Base-by-base conservation (phyloP, 1,140 invertebrate genomes). In the Monochamus saltuarius region DNA sequence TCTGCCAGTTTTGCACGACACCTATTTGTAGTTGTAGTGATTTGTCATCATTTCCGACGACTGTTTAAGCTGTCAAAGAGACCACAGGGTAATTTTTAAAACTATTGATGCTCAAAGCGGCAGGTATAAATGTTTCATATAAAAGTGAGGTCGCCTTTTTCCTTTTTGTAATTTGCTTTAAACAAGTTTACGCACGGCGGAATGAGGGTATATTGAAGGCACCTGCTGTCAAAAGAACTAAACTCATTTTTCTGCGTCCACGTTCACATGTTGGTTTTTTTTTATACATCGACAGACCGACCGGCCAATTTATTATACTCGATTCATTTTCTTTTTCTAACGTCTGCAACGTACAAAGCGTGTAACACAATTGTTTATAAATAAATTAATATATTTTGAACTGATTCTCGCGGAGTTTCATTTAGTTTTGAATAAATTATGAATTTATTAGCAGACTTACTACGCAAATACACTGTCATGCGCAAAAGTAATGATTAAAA, bases 401-500 rank as follows among this genome's bases (percentile, higher is more conserved):
- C 2, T 29, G 2, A 29, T 29, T 29, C 22, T 29, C 22, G 22
- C 22, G 22, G 22, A 6, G 22, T 29, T 29, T 6, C 22, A 29
- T 29, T 29, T 29, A 29, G 22, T 29, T 29, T 29, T 29, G 35
- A n/a, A 54, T 54, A 40, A 36, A 40, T n/a, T 19, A 54, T 40
- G 36, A n/a, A 35, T 39, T 22, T 22, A 17, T 47, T 56, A 38
- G n/a, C 42, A 51, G 42, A 46, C 54, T 34, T 54, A 55, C 46
- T 58, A 56, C 63, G 59, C 56, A 58, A 47, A 55, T 38, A 42
- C 49, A 45, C 22, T 53, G 57, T 51, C 69, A 71, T 69, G 69
- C 69, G 69, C 69, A 68, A 67, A 66, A 67, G 62, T 71, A 67
- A 68, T 59, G 60, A 68, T 72, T 75, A 63, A 59, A 64, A 66